phyloP scores from a whole-genome alignment of 1,140 invertebrate genomes.

The Drosophila chauvacae region DNA sequence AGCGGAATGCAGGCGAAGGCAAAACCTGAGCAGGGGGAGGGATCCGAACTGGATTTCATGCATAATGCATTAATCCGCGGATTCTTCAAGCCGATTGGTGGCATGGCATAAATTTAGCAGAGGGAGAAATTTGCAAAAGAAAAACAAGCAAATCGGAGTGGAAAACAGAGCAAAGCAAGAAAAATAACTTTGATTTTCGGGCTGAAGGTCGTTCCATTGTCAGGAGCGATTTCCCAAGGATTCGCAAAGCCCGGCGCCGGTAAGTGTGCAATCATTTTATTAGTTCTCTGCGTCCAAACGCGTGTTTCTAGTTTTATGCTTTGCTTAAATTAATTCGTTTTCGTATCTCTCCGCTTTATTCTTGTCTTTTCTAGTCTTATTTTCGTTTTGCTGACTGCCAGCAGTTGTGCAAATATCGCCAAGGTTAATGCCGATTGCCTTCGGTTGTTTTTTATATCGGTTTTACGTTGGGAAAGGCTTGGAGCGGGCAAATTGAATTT shows the following conservation, averaged over 20 bases:
- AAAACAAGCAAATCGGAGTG: background rate
- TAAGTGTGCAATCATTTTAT: slow-evolving; percentile 47
- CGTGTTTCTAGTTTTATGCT: slow-evolving; percentile 38
- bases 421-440: slow-evolving; percentile 64
- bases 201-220: slow-evolving; percentile 27
- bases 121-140: slow-evolving; percentile 16
- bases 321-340: slow-evolving; percentile 28
- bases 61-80: slow-evolving; percentile 43
- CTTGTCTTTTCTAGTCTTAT: slow-evolving; percentile 20
- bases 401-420: slow-evolving; percentile 60
- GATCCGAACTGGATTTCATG: slow-evolving; percentile 23
- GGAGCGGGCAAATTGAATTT: slow-evolving; percentile 26
- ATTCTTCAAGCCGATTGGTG: slow-evolving; percentile 20
- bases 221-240: background rate
- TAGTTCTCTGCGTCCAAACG: slow-evolving; percentile 3
- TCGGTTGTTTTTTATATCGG: slow-evolving; percentile 27
- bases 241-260: slow-evolving; percentile 1
- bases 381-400: slow-evolving; percentile 31
- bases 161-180: background rate
- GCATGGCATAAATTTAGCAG: slow-evolving; percentile 21
- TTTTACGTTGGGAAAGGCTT: slow-evolving; percentile 37
- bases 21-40: background rate
- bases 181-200: slow-evolving; percentile 22
- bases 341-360: slow-evolving; percentile 19
- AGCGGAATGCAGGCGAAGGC: slow-evolving; percentile 4